phyloP scores from a whole-genome alignment of 2,888 invertebrate genomes.

The Ganaspis brasiliensis region DNA sequence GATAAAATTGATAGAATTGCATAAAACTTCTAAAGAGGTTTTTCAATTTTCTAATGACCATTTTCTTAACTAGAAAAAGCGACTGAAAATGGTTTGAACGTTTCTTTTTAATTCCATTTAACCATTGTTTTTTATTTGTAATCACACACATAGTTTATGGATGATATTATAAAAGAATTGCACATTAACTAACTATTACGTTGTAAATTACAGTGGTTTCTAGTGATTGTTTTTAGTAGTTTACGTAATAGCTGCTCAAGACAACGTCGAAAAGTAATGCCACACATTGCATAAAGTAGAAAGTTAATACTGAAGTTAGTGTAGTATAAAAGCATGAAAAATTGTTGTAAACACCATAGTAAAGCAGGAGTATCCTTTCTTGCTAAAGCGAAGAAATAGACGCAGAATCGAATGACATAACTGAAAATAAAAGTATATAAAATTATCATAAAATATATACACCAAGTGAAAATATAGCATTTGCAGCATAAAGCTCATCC shows the following conservation, averaged over 20 bases:
- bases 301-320: conserved; percentile 86
- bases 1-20: too few species aligned
- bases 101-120: too few species aligned
- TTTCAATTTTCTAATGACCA: too few species aligned
- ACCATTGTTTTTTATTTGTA: too few species aligned
- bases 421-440: conserved; percentile 81
- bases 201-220: conserved; percentile 76
- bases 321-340: conserved; percentile 85
- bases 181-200: conserved; percentile 70
- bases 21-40: too few species aligned
- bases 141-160: too few species aligned
- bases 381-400: conserved; percentile 81
- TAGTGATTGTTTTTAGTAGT: conserved; percentile 78
- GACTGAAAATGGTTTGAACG: too few species aligned
- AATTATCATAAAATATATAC: too few species aligned
- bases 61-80: too few species aligned
- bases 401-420: conserved; percentile 82
- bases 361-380: conserved; percentile 78
- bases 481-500: too few species aligned
- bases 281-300: conserved; percentile 85
- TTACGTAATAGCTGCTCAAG: conserved; percentile 82
- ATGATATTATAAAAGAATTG: too few species aligned
- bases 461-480: too few species aligned
- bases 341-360: conserved; percentile 83
- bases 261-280: conserved; percentile 83